phyloP scores from a whole-genome alignment of 2,797 vertebrate species.

The Dallia pectoralis region DNA sequence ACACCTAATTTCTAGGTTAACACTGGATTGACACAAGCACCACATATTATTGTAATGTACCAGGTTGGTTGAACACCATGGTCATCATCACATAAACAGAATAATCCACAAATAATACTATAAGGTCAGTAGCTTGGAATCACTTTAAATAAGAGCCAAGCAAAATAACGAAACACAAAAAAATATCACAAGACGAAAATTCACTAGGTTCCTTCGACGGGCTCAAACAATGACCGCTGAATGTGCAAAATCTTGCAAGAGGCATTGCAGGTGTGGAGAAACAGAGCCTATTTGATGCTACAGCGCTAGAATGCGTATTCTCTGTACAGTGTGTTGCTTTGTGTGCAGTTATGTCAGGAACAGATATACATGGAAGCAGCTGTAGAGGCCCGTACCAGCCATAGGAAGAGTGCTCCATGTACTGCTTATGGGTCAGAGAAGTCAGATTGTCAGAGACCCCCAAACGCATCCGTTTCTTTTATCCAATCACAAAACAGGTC shows the following conservation, averaged over 20 bases:
- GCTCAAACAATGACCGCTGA: conserved; percentile 44
- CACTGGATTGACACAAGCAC: background rate
- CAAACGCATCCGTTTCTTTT: conserved; percentile 11
- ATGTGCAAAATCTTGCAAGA: conserved; percentile 77
- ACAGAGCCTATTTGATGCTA: conserved; percentile 55
- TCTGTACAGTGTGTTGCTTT: conserved; percentile 29
- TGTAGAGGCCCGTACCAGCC: conserved; percentile 30
- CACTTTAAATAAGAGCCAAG: conserved; percentile 12
- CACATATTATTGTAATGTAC: background rate
- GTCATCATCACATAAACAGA: background rate
- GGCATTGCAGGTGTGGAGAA: conserved; percentile 66
- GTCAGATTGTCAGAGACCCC: conserved; percentile 14
- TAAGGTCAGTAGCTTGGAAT: conserved; percentile 7
- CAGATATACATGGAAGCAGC: conserved; percentile 1
- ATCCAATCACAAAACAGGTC: conserved; percentile 29
- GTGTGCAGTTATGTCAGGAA: conserved; percentile 21
- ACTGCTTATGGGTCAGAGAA: conserved; percentile 20
- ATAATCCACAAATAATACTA: background rate
- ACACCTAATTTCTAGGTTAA: background rate
- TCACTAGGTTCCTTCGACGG: background rate
- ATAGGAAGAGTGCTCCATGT: conserved; percentile 22
- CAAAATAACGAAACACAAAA: background rate
- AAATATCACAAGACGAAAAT: background rate
- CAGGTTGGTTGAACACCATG: too few relatives aligned
- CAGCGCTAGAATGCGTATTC: conserved; percentile 33